Percentiles rank a stretch among this genome's conserved stretches.
These are phyloP conservation scores for Stigmatopora argus DNA, from an alignment of 2,113 vertebrate genomes.

Conservation along the genomic window DNA sequence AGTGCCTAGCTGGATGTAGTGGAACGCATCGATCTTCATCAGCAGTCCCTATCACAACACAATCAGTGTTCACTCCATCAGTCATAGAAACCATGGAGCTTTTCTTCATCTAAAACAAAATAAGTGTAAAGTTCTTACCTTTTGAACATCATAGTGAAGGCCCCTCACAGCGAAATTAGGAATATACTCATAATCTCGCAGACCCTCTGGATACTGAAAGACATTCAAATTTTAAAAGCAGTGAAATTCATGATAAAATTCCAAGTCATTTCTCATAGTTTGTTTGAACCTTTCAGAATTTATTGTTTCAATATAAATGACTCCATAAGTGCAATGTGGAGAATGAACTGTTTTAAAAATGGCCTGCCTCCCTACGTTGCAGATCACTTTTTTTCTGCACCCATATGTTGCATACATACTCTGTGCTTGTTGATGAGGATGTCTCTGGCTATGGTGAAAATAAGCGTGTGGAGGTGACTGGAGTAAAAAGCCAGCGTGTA, in stretches of 20 bases:
- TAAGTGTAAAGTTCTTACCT: conserved; percentile 69
- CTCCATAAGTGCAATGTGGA: too few relatives aligned
- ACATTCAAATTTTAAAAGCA: not conserved
- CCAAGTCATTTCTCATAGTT: not conserved
- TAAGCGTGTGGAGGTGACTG: conserved; percentile 87
- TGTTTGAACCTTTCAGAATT: not conserved
- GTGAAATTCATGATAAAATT: not conserved
- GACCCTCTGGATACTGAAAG: conserved; percentile 82
- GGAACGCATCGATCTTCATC: conserved; percentile 99
- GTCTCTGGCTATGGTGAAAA: conserved; percentile 91
- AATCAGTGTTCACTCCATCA: not conserved
- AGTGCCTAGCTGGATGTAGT: conserved; percentile 88
- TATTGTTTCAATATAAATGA: too few relatives aligned
- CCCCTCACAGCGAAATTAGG: conserved; percentile 90
- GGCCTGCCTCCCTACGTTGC: too few relatives aligned
- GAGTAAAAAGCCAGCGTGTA: conserved; percentile 97
- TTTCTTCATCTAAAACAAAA: not conserved
- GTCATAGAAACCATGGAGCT: not conserved
- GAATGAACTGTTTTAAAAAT: too few relatives aligned
- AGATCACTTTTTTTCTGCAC: too few relatives aligned
- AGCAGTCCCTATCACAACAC: conserved; percentile 76
- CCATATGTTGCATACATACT: conserved; percentile 63
- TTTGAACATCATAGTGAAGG: conserved; percentile 96
- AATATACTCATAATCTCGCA: conserved; percentile 88
- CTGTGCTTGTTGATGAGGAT: conserved; percentile 90